A percentile compares a stretch with the other conserved stretches of the same genome.
Evolutionary conservation across 2,113 vertebrate species (phyloP).

Genomic region (Callipepla californica): DNA sequence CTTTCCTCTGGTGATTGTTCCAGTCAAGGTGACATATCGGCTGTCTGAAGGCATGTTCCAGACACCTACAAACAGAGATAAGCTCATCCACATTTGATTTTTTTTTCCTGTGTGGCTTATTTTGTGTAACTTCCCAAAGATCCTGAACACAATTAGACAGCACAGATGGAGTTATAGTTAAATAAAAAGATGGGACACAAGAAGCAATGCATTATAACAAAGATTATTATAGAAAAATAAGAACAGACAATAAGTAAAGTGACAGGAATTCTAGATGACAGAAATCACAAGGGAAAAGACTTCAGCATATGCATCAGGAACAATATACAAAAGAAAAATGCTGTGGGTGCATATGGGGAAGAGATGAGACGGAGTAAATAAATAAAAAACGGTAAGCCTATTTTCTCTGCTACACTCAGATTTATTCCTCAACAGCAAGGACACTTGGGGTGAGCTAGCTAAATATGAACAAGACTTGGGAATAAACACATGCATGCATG

Average conservation of each 20-base stretch:
- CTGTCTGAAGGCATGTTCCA: slow-evolving; percentile 92
- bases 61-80: slow-evolving; percentile 70
- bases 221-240: neutral
- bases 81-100: slow-evolving; percentile 11
- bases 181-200: neutral
- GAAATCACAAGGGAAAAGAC: neutral
- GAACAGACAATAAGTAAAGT: neutral
- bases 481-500: neutral
- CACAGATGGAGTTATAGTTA: neutral
- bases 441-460: neutral
- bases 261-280: neutral
- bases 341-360: neutral
- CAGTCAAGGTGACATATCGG: slow-evolving; percentile 95
- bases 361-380: neutral
- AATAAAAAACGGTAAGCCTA: neutral
- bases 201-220: neutral
- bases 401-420: neutral
- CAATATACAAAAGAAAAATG: neutral
- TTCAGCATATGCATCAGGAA: neutral
- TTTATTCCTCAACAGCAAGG: neutral
- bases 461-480: neutral
- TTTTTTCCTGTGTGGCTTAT: neutral
- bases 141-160: neutral
- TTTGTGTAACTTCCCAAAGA: neutral
- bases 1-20: slow-evolving; percentile 97